Conservation (phyloP, 1,140 invertebrate genomes). For the Drosophila arizonae region DNA sequence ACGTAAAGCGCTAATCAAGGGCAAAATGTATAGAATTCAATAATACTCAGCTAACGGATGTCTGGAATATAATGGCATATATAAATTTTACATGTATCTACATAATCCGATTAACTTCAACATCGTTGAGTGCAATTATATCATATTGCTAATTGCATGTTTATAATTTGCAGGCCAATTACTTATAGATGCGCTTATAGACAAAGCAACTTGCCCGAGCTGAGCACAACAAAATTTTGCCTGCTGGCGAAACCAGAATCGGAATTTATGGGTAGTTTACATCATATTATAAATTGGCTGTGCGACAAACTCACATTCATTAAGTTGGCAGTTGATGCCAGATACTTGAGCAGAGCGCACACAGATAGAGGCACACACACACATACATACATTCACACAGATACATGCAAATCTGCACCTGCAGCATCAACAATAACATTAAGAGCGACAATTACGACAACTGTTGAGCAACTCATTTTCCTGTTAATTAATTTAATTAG, state of each 20-base stretch:
- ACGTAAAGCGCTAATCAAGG: no score
- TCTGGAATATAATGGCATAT: no score
- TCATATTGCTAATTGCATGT: slow-evolving; percentile 24
- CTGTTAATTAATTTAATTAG: slow-evolving; percentile 78
- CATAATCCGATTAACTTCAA: not conserved
- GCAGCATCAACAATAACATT: slow-evolving; percentile 15
- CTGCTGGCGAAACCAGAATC: slow-evolving; percentile 6
- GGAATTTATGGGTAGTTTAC: slow-evolving; percentile 1
- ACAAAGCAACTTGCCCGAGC: not conserved
- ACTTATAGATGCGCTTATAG: slow-evolving; percentile 7
- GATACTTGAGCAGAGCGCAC: slow-evolving; percentile 1
- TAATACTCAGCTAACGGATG: no score
- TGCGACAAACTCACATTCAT: slow-evolving; percentile 4
- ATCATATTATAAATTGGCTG: slow-evolving; percentile 8
- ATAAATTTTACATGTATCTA: no score
- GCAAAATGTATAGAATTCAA: no score
- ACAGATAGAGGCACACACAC: no score
- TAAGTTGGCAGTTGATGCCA: slow-evolving; percentile 7
- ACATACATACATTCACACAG: slow-evolving; percentile 6
- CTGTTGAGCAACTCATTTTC: slow-evolving; percentile 72
- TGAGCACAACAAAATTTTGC: slow-evolving; percentile 8
- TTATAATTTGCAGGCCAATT: slow-evolving; percentile 16
- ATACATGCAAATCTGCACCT: slow-evolving; percentile 47
- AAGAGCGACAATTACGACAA: slow-evolving; percentile 46
- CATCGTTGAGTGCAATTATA: slow-evolving; percentile 2